phyloP scores from a whole-genome alignment of 2,797 vertebrate species.

The Alexandromys oeconomus region DNA sequence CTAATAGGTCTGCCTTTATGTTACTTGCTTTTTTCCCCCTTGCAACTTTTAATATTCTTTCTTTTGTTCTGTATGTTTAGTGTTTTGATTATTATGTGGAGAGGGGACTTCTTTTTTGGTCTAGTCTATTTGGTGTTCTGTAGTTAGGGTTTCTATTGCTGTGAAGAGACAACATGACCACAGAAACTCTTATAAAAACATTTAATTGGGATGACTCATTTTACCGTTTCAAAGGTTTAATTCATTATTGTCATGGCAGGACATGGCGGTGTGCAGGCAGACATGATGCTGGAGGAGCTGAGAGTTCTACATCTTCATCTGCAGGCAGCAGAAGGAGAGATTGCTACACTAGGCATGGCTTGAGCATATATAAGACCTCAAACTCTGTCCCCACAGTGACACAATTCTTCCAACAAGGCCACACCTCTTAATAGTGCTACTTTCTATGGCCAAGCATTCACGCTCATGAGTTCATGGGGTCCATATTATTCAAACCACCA shows the following conservation, averaged over 20 bases:
- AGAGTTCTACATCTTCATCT: neutral
- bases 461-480: neutral
- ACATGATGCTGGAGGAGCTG: neutral
- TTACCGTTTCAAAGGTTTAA: neutral
- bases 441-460: neutral
- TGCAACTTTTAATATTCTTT: neutral
- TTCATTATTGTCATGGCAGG: neutral
- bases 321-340: neutral
- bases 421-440: neutral
- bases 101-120: neutral
- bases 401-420: neutral
- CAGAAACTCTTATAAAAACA: neutral
- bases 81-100: neutral
- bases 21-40: neutral
- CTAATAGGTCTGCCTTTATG: neutral
- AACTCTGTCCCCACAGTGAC: neutral
- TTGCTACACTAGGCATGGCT: neutral
- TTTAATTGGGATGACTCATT: neutral
- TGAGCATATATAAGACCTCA: neutral
- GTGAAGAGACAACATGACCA: neutral
- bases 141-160: neutral
- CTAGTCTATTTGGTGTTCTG: neutral
- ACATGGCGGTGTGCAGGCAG: neutral
- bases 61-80: neutral
- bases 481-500: neutral